Evolutionary conservation across 2,888 invertebrate species (phyloP).

Genomic region (Sinohyriopsis cumingii): DNA sequence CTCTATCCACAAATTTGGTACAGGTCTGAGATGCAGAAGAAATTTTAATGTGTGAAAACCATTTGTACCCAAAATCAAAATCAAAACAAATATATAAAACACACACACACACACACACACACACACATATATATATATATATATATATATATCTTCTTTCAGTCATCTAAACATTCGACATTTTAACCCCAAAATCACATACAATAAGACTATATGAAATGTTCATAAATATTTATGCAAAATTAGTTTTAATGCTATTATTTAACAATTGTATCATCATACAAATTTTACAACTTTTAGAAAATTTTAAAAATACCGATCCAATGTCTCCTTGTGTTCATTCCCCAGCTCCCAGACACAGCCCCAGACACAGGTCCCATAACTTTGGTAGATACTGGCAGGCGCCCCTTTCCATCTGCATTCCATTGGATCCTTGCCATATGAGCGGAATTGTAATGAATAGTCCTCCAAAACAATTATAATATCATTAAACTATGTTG

Average conservation of each 20-base stretch:
- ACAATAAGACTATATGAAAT: no score
- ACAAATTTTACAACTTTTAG: neutral
- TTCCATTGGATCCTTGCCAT: conserved; percentile 20
- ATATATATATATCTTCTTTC: no score
- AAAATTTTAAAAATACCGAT: conserved; percentile 76
- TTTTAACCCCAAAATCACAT: no score
- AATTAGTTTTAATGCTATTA: neutral
- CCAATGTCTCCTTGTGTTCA: conserved; percentile 79
- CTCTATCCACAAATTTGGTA: no score
- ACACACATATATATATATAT: no score
- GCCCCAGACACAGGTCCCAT: conserved; percentile 79
- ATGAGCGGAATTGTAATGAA: conserved; percentile 66
- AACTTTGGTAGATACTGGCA: conserved; percentile 85
- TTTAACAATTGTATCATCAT: neutral
- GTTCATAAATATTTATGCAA: no score
- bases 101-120: no score
- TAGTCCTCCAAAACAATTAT: conserved; percentile 63
- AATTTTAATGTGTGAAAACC: no score
- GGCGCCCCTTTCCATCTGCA: conserved; percentile 84
- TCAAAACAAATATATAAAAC: no score
- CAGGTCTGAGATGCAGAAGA: no score
- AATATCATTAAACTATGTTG: neutral
- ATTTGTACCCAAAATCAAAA: no score
- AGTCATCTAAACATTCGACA: no score
- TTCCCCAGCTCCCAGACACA: conserved; percentile 84